Base-by-base conservation (phyloP, 2,113 vertebrate species). In the Silurus asotus region DNA sequence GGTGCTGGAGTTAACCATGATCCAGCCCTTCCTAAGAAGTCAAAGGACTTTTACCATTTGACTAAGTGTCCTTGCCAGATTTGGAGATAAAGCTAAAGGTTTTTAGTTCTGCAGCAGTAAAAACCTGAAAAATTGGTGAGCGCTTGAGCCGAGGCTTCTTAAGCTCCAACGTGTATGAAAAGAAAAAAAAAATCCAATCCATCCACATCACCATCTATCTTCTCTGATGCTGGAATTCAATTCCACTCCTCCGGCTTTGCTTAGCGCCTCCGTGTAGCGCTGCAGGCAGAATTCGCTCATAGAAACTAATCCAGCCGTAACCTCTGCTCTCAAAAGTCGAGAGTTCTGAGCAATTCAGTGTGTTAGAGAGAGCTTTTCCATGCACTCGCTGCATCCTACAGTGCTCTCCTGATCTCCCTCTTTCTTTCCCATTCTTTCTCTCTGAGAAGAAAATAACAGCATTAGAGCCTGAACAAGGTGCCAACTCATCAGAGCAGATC, bases 141-240 rank as follows among this genome's bases (percentile, higher is more conserved):
- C 70, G 2, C 45, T 74, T 49, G 45, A 49, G 19, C 4, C 19
- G 11, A 13, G 37, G 37, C 37, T 67, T 11, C 10, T 67, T 67
- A 67, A 13, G n/a, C 0, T 67, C 37, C n/a, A 67, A 7, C 8
- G 45, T 74, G 45, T 74, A 11, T 19, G 3, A 45, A 70, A 74
- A 11, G 48, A 1, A 45, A 70, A 74, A 74, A 28, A 64, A 28
- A 65, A 75, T 81, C 79, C 84, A 62, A 59, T 83, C 49, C 23
- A 11, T 87, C 70, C 62, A 79, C 69, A 28, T 64, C 59, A 20
- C 8, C 25, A 25, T 53, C 14, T 8, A 37, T 37, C 37, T 82
- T 74, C 45, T 67, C 55, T 53, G 86, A 56, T 58, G 61, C 20
- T 53, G 55, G 64, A 65, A 87, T 75, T 72, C 37, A 84, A 87